Evolutionary conservation across 1,140 invertebrate genomes (phyloP).

Genomic region (Drosophila bifasciata): DNA sequence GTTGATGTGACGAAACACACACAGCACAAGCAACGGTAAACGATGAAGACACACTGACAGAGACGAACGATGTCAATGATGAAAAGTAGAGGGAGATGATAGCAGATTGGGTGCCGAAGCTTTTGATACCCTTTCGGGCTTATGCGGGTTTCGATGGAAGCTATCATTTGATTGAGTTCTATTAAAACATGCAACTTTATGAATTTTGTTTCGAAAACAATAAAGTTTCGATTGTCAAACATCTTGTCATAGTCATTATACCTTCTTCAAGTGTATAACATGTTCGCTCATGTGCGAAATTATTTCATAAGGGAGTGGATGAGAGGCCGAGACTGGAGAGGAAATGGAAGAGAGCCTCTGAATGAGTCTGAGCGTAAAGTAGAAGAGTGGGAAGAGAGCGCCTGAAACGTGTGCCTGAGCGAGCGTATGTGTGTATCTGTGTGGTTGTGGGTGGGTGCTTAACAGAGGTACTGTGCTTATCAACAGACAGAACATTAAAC

Average conservation of each 20-base stretch:
- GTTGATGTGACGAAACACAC: constrained; percentile 14
- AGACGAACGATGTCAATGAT: constrained; percentile 26
- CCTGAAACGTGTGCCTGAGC: constrained; percentile 1
- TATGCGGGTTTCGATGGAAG: no score
- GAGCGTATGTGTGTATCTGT: neutral
- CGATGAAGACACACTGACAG: constrained; percentile 30
- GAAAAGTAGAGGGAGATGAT: neutral
- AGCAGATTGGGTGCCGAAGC: no score
- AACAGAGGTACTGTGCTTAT: constrained; percentile 41
- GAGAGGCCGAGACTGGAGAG: constrained; percentile 5
- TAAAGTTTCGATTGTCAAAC: no score
- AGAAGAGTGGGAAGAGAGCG: neutral
- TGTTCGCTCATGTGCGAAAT: constrained; percentile 61
- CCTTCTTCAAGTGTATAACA: neutral
- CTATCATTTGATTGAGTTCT: no score
- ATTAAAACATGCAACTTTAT: no score
- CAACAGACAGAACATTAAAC: constrained; percentile 48
- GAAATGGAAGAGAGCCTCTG: neutral
- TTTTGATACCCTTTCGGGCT: no score
- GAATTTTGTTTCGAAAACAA: no score
- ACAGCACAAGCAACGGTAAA: neutral
- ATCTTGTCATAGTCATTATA: no score
- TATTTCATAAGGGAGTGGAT: constrained; percentile 51
- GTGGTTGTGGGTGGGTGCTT: constrained; percentile 6
- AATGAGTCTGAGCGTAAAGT: neutral